Conservation (phyloP, 2,888 invertebrate species). For the Pecten maximus region DNA sequence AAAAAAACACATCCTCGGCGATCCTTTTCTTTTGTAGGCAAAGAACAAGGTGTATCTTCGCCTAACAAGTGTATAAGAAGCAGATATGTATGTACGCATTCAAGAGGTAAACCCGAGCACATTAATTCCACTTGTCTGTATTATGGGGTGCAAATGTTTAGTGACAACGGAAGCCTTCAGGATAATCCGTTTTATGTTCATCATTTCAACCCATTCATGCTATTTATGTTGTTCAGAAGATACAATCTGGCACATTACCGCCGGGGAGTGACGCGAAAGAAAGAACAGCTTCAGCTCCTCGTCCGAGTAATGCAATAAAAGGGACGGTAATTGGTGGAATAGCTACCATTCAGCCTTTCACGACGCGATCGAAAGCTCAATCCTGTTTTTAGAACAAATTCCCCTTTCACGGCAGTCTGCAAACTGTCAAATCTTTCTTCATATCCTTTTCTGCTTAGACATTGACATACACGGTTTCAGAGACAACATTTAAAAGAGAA, state of each 20-base stretch:
- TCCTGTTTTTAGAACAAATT: not conserved
- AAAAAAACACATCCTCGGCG: not conserved
- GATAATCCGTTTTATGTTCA: constrained; percentile 20
- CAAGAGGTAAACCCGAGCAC: not conserved
- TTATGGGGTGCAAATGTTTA: not conserved
- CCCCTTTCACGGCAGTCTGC: not conserved
- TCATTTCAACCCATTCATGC: constrained; percentile 4
- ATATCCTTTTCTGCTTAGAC: not conserved
- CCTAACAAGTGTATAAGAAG: not conserved
- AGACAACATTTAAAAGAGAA: not conserved
- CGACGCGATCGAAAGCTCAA: not conserved
- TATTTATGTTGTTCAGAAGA: not conserved
- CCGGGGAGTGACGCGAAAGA: constrained; percentile 29
- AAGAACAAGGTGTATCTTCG: not conserved
- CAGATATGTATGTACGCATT: not conserved
- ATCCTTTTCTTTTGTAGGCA: not conserved
- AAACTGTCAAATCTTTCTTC: constrained; percentile 23
- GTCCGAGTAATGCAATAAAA: not conserved
- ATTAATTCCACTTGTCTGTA: constrained; percentile 13
- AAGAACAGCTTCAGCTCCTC: constrained; percentile 18
- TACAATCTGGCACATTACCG: constrained; percentile 24
- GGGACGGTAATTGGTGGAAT: not conserved
- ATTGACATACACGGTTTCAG: not conserved
- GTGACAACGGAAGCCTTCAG: constrained; percentile 18
- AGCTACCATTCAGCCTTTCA: not conserved